Conservation (phyloP, 2,888 invertebrate species). For the Hirudinaria manillensis region DNA sequence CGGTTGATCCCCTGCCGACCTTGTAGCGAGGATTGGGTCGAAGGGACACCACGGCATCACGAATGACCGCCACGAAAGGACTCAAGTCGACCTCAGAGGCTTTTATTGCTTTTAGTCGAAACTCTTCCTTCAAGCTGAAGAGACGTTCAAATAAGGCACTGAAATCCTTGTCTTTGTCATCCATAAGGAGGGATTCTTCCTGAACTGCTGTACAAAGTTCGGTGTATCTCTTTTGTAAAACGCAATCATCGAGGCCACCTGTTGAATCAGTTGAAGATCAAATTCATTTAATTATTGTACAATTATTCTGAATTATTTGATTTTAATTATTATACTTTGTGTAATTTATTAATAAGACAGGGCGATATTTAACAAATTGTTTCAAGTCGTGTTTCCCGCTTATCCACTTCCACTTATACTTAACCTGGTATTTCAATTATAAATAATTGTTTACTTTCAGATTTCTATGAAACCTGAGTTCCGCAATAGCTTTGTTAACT, state of each 20-base stretch:
- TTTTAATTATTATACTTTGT: too few relatives aligned
- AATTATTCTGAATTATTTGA: too few relatives aligned
- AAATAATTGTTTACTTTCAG: too few relatives aligned
- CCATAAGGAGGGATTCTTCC: neutral
- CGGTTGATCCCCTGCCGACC: neutral
- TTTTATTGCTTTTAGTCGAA: neutral
- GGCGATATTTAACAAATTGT: too few relatives aligned
- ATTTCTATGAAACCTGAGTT: too few relatives aligned
- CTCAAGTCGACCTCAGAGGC: neutral
- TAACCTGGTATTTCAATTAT: too few relatives aligned
- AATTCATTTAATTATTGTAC: neutral
- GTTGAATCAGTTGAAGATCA: neutral
- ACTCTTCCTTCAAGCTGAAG: neutral
- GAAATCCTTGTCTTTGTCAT: neutral
- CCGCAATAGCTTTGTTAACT: too few relatives aligned
- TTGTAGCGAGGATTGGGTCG: neutral
- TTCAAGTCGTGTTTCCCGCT: too few relatives aligned
- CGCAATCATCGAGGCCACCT: neutral
- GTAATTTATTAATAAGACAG: too few relatives aligned
- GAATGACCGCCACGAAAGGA: neutral
- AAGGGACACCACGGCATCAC: neutral
- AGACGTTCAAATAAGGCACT: neutral
- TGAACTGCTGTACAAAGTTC: neutral
- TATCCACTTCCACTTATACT: too few relatives aligned
- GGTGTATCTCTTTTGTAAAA: neutral